Conservation (phyloP, 2,113 vertebrate genomes). For the Vulpes ferrilata region DNA sequence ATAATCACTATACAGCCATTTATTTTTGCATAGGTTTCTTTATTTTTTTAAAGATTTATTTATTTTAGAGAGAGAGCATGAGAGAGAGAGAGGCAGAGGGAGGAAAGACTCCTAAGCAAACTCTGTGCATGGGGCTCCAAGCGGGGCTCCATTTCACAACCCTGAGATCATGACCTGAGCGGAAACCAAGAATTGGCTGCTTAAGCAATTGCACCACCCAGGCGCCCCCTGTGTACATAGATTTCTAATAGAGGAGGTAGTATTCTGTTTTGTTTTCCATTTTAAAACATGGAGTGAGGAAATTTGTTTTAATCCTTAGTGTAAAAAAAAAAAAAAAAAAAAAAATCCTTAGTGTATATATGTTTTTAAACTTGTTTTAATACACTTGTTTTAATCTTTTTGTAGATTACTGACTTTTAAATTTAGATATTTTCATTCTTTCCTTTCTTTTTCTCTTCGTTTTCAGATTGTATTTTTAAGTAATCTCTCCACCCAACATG, state of each 20-base stretch:
- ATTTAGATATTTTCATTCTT: not conserved
- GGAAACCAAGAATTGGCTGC: not conserved
- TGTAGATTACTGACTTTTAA: not conserved
- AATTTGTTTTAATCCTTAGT: slow-evolving; percentile 18
- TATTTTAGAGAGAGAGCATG: not conserved
- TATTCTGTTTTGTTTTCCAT: not conserved
- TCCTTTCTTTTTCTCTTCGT: not conserved
- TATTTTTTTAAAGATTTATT: not conserved
- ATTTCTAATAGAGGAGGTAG: not conserved
- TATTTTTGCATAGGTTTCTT: not conserved
- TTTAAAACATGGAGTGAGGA: slow-evolving; percentile 30
- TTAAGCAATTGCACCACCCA: not conserved
- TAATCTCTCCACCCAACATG: not conserved
- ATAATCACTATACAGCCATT: not conserved
- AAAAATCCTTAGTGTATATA: not conserved
- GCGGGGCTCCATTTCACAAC: not conserved
- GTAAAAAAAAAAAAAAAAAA: too few species aligned
- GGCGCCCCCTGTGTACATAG: not conserved
- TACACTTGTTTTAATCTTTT: not conserved
- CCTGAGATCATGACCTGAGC: not conserved
- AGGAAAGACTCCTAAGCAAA: not conserved
- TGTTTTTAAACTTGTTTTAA: not conserved
- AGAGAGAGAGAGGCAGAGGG: not conserved
- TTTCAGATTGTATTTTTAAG: too few species aligned
- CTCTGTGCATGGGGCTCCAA: not conserved